Evolutionary conservation across 2,797 vertebrate species (phyloP).

Genomic region (Argya squamiceps): DNA sequence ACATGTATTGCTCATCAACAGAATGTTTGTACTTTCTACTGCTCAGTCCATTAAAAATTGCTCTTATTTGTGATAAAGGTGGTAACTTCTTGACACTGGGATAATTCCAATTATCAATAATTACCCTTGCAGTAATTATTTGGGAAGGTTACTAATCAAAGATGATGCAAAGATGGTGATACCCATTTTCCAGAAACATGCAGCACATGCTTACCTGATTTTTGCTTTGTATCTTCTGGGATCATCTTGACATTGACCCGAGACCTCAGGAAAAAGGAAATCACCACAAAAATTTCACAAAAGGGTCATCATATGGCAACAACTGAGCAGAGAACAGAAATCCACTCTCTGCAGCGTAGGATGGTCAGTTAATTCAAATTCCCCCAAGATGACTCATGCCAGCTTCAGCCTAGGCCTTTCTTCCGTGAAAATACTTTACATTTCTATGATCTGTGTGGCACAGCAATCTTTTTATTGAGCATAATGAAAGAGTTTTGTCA

Average conservation of each 20-base stretch:
- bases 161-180: background rate
- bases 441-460: background rate
- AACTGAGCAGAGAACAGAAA: background rate
- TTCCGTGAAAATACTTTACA: conserved; percentile 3
- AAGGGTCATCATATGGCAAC: background rate
- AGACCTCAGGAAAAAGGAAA: background rate
- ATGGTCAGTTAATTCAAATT: background rate
- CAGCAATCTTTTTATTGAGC: background rate
- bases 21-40: background rate
- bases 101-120: background rate
- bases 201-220: background rate
- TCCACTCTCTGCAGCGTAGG: background rate
- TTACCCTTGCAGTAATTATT: background rate
- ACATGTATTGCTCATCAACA: background rate
- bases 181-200: background rate
- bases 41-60: background rate
- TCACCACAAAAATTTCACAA: background rate
- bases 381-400: background rate
- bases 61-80: background rate
- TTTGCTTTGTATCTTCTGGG: background rate
- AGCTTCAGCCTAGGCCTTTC: background rate
- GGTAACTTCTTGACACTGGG: background rate
- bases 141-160: background rate
- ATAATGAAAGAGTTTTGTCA: background rate
- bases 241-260: background rate